Conservation (phyloP, 2,888 invertebrate species). For the Leptogaster cylindrica region DNA sequence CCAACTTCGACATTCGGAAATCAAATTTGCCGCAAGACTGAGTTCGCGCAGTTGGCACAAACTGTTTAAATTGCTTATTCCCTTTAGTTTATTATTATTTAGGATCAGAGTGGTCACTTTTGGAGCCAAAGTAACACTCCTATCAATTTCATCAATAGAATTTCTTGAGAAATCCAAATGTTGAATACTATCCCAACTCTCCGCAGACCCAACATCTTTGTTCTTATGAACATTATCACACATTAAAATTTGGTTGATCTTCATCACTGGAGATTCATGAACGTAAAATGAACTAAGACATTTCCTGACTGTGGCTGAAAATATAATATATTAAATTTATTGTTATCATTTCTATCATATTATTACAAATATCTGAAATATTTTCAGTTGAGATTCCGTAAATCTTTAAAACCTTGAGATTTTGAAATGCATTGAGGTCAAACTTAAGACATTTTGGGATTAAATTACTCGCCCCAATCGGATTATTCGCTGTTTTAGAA, state of each 20-base stretch:
- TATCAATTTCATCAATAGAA: conserved; percentile 77
- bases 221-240: conserved; percentile 84
- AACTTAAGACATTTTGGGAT: conserved; percentile 79
- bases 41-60: conserved; percentile 78
- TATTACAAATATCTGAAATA: conserved; percentile 66
- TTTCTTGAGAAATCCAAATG: conserved; percentile 81
- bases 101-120: conserved; percentile 74
- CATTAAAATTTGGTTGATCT: conserved; percentile 78
- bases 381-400: conserved; percentile 72
- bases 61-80: conserved; percentile 77
- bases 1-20: conserved; percentile 75
- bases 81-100: conserved; percentile 78
- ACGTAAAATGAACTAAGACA: conserved; percentile 63
- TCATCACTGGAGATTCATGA: conserved; percentile 58
- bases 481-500: conserved; percentile 60
- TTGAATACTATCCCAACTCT: conserved; percentile 70
- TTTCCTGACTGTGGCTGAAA: conserved; percentile 54
- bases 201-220: conserved; percentile 48
- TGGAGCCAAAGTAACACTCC: conserved; percentile 78
- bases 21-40: conserved; percentile 80
- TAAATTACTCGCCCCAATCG: conserved; percentile 83
- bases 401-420: conserved; percentile 73
- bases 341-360: neutral
- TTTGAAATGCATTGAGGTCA: conserved; percentile 84
- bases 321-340: neutral